Conservation (phyloP, 2,888 invertebrate genomes). For the Lamellibrachia satsuma region DNA sequence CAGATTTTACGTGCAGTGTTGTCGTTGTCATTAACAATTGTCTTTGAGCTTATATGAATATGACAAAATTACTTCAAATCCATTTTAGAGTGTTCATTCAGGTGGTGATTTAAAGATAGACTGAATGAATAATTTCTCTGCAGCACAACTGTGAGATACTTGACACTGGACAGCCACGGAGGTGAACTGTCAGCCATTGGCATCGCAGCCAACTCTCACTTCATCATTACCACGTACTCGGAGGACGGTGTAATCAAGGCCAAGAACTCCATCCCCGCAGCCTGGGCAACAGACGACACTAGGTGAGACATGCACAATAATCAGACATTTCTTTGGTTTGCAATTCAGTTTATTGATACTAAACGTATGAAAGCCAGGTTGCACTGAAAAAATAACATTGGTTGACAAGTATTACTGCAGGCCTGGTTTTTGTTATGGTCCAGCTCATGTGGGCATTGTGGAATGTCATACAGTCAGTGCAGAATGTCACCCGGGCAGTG, state of each 20-base stretch:
- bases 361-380: no score
- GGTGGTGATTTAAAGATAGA: background rate
- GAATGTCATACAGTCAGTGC: no score
- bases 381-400: no score
- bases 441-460: no score
- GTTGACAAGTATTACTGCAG: no score
- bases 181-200: conserved; percentile 43
- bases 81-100: background rate
- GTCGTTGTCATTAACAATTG: no score
- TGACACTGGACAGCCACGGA: conserved; percentile 21
- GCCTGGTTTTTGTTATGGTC: no score
- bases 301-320: background rate
- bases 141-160: conserved; percentile 26
- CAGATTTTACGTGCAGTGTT: no score
- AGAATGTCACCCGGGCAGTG: no score
- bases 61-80: background rate
- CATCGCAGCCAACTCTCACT: conserved; percentile 48
- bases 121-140: background rate
- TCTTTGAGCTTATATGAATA: no score
- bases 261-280: conserved; percentile 30
- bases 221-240: conserved; percentile 48
- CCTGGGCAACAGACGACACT: conserved; percentile 7
- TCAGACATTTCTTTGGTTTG: background rate
- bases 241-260: conserved; percentile 48
- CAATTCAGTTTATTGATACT: no score